Conservation (phyloP, 2,888 invertebrate genomes). For the Lepidocyrtinus sp. region DNA sequence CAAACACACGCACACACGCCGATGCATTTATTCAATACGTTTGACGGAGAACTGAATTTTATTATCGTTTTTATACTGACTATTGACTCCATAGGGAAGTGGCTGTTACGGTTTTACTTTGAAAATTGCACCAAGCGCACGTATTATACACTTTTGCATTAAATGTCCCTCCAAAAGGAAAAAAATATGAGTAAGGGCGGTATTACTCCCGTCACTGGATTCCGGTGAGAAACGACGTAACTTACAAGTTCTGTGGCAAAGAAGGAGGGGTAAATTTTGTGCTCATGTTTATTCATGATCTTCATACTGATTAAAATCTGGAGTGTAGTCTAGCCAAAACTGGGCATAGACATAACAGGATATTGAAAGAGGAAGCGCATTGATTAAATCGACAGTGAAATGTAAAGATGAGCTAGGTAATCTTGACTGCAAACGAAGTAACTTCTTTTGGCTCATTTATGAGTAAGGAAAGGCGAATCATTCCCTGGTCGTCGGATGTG, state of each 20-base stretch:
- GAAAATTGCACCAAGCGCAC: too few species aligned
- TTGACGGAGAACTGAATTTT: too few species aligned
- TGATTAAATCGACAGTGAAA: not conserved
- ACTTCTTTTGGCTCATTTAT: too few species aligned
- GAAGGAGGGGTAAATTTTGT: too few species aligned
- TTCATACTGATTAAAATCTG: too few species aligned
- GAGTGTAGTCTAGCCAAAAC: not conserved
- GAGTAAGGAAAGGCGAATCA: too few species aligned
- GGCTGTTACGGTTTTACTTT: too few species aligned
- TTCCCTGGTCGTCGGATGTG: conserved; percentile 1
- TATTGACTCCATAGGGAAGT: too few species aligned
- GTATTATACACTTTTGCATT: too few species aligned
- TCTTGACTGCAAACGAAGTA: not conserved
- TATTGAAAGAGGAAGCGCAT: not conserved
- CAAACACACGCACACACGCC: not conserved
- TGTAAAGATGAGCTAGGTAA: not conserved
- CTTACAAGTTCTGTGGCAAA: not conserved
- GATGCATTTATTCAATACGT: not conserved
- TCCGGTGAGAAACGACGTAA: not conserved
- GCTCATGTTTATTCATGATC: conserved; percentile 5
- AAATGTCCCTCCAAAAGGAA: too few species aligned
- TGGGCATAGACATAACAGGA: not conserved
- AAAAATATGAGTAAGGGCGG: conserved; percentile 2
- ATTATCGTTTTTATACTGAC: too few species aligned
- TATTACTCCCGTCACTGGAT: not conserved